phyloP scores from a whole-genome alignment of 2,888 invertebrate genomes.

The Drosophila neutralis region DNA sequence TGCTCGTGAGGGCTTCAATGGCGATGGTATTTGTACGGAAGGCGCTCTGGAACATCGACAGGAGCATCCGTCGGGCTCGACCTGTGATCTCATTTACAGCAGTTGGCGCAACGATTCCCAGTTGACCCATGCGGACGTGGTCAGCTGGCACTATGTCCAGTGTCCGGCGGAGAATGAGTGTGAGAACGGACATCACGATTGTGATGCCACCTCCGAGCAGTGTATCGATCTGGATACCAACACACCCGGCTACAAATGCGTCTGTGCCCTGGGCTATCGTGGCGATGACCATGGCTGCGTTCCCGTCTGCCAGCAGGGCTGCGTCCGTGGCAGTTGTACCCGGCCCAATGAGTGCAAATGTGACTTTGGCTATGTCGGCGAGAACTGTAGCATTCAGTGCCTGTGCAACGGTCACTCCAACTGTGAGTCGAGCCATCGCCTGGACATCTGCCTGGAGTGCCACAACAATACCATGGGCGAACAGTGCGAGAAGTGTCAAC shows the following conservation, averaged over 20 bases:
- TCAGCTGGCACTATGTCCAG: conserved; percentile 94
- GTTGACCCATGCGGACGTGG: conserved; percentile 86
- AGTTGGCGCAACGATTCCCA: conserved; percentile 83
- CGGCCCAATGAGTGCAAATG: conserved; percentile 94
- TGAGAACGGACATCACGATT: conserved; percentile 94
- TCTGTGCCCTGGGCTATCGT: conserved; percentile 91
- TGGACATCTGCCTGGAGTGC: conserved; percentile 93
- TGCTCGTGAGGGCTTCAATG: conserved; percentile 88
- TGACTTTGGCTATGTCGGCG: conserved; percentile 97
- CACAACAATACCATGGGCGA: conserved; percentile 96
- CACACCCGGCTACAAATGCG: conserved; percentile 89
- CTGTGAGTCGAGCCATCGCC: conserved; percentile 93
- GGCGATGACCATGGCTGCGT: conserved; percentile 89
- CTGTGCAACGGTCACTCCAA: conserved; percentile 97
- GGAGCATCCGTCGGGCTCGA: conserved; percentile 87
- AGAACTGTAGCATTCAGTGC: conserved; percentile 96
- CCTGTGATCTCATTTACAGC: conserved; percentile 86
- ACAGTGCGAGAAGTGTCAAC: conserved; percentile 96
- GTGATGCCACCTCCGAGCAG: conserved; percentile 93
- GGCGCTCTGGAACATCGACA: conserved; percentile 91
- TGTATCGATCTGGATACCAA: conserved; percentile 90
- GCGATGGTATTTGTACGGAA: conserved; percentile 94
- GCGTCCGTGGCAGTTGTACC: conserved; percentile 93
- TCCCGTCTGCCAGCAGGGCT: conserved; percentile 93
- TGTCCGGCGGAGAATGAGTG: conserved; percentile 98